Percentiles rank a stretch among this genome's conserved stretches.
Evolutionary conservation across 2,888 invertebrate species (phyloP).

Genomic region (Caenorhabditis wallacei): DNA sequence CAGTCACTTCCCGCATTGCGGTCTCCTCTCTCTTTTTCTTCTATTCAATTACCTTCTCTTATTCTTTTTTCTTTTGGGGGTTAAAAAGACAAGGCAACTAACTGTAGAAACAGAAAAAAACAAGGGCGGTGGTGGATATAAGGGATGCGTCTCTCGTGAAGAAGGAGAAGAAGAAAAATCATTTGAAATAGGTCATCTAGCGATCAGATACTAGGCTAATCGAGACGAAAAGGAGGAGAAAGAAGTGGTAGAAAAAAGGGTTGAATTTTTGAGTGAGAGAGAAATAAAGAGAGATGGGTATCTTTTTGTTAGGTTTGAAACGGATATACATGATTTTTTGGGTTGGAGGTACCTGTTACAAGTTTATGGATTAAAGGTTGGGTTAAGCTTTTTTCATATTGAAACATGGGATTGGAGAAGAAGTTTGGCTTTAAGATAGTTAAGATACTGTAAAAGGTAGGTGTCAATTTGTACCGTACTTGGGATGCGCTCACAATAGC

Average conservation of each 20-base stretch:
- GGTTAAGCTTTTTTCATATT: too few species aligned
- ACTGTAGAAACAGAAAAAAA: slow-evolving; percentile 26
- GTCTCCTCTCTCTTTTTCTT: background rate
- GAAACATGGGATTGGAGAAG: too few species aligned
- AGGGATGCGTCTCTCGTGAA: slow-evolving; percentile 3
- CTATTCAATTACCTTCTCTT: slow-evolving; percentile 15
- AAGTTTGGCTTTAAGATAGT: too few species aligned
- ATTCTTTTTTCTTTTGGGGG: background rate
- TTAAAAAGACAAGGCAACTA: background rate
- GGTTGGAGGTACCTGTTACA: background rate
- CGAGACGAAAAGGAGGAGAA: slow-evolving; percentile 21
- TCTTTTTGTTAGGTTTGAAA: slow-evolving; percentile 19
- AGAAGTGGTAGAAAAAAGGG: slow-evolving; percentile 9
- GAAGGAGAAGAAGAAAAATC: slow-evolving; percentile 26
- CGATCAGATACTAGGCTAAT: slow-evolving; percentile 66
- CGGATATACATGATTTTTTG: slow-evolving; percentile 26
- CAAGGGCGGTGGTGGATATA: slow-evolving; percentile 21
- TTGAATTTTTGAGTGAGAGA: slow-evolving; percentile 34
- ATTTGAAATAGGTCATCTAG: slow-evolving; percentile 67
- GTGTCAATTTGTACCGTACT: too few species aligned
- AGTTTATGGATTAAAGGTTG: too few species aligned
- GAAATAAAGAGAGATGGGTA: slow-evolving; percentile 22
- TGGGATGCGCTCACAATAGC: too few species aligned
- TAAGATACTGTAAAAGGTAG: too few species aligned
- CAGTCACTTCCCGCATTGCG: slow-evolving; percentile 48